Percentiles rank a stretch among this genome's conserved stretches.
These are phyloP conservation scores for Myocastor coypus DNA, from an alignment of 2,113 vertebrate genomes.

Conservation along the genomic window DNA sequence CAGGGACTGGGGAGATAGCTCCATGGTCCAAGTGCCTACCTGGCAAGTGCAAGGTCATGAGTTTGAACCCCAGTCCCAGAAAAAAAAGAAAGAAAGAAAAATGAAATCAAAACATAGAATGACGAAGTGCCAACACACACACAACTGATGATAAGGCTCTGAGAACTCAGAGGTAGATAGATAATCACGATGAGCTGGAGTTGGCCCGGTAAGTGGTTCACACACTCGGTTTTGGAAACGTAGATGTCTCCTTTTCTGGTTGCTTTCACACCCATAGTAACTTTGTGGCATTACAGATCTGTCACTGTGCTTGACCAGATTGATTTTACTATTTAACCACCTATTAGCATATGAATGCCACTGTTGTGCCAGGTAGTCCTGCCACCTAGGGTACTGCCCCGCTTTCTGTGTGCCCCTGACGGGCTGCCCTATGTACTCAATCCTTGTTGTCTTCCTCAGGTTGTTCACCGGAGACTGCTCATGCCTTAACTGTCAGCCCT, in stretches of 20 bases:
- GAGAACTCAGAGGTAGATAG: background rate
- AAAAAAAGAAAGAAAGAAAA: too few relatives aligned
- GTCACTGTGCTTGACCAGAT: background rate
- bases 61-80: too few relatives aligned
- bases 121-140: background rate
- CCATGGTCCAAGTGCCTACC: too few relatives aligned
- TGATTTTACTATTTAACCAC: background rate
- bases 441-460: constrained; percentile 81
- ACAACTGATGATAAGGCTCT: background rate
- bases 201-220: background rate
- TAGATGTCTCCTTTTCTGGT: background rate
- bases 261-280: background rate
- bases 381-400: background rate
- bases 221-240: background rate
- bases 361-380: background rate
- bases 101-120: background rate
- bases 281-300: background rate
- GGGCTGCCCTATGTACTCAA: background rate
- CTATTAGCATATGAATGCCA: background rate
- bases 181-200: background rate
- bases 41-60: too few relatives aligned
- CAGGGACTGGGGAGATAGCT: too few relatives aligned
- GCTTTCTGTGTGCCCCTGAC: background rate
- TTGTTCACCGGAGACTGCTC: constrained; percentile 89
- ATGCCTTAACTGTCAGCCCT: constrained; percentile 92